Evolutionary conservation across 23 tunicate genomes (phyloP).

Genomic region (Corella eumyota): DNA sequence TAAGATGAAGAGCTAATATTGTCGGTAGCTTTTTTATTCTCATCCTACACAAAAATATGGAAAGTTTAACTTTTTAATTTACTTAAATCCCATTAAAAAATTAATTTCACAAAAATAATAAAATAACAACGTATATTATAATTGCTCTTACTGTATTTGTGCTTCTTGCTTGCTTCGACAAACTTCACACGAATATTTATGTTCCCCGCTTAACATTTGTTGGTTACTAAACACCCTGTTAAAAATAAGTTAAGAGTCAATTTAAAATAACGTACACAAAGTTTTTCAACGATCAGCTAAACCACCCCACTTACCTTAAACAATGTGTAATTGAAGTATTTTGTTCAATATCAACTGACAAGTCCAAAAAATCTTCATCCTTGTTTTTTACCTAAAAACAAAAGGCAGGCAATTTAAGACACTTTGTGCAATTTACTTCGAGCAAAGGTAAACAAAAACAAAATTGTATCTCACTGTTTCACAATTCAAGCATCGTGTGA

Average conservation of each 20-base stretch:
- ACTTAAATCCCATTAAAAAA: background rate
- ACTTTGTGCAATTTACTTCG: too few species aligned
- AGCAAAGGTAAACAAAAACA: background rate
- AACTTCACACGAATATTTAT: conserved; percentile 96
- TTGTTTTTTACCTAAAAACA: conserved; percentile 57
- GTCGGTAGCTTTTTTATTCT: conserved; percentile 79
- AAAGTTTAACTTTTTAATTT: background rate
- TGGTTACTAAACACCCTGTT: conserved; percentile 83
- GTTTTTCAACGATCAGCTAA: background rate
- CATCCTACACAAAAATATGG: conserved; percentile 28
- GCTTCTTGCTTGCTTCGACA: conserved; percentile 96
- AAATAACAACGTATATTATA: background rate
- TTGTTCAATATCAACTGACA: conserved; percentile 96
- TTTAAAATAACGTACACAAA: background rate
- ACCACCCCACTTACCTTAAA: conserved; percentile 36
- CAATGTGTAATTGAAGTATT: conserved; percentile 93
- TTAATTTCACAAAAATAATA: background rate
- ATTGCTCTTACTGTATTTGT: conserved; percentile 47
- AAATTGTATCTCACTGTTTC: conserved; percentile 61
- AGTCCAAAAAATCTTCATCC: conserved; percentile 93
- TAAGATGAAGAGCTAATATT: conserved; percentile 86
- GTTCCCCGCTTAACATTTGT: conserved; percentile 91
- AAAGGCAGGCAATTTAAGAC: too few species aligned
- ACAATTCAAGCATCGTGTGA: conserved; percentile 91
- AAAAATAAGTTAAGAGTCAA: background rate